Base-by-base conservation (phyloP, 1,140 invertebrate species). In the Orius laevigatus region DNA sequence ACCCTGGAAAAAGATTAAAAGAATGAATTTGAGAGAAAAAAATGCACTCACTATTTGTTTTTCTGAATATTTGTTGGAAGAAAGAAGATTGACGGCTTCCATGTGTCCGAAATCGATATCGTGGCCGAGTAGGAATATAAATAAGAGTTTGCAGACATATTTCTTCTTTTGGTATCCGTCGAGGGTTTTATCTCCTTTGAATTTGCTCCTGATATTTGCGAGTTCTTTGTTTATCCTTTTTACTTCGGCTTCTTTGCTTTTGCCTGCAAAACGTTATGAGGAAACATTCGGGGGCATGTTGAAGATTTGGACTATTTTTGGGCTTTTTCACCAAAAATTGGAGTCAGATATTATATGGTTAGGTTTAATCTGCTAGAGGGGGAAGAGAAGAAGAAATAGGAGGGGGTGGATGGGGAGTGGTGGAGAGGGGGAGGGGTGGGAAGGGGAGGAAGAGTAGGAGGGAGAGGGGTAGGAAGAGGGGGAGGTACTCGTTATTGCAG, bases 161-260 rank as follows among this genome's bases (percentile, higher is more conserved):
- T 99, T 99, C 72, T 99, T 99, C 73, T 99, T 99, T 63, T 99
- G 95, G 67, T 99, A 99, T 14, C 96, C 96, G 74, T 99, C 96
- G 32, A 99, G 70, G 31, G 96, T 98, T 75, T 98, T 98, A 67
- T 99, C 96, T 49, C 95, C 93, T 83, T 98, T 98, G 63, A 99
- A 99, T 75, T 99, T 99, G 61, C 93, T 96, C 54, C 96, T 72
- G 65, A 99, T 99, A 66, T 99, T 99, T 38, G 96, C 95, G 59
- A 99, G 69, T 70, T 99, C 96, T 69, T 99, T 99, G 66, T 99
- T 99, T 65, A 99, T 98, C 63, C 96, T 78, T 67, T 98, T 99
- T 55, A 98, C 86, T 76, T 99, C 96, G 25, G 94, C 95, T 73
- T 99, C 96, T 78, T 98, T 98, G 66, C 94, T 98, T 77, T 97